Percentiles rank a stretch among this genome's conserved stretches.
Evolutionary conservation across 92 coral and sea anemone species (phyloP).

Genomic region (Pocillopora grandis): DNA sequence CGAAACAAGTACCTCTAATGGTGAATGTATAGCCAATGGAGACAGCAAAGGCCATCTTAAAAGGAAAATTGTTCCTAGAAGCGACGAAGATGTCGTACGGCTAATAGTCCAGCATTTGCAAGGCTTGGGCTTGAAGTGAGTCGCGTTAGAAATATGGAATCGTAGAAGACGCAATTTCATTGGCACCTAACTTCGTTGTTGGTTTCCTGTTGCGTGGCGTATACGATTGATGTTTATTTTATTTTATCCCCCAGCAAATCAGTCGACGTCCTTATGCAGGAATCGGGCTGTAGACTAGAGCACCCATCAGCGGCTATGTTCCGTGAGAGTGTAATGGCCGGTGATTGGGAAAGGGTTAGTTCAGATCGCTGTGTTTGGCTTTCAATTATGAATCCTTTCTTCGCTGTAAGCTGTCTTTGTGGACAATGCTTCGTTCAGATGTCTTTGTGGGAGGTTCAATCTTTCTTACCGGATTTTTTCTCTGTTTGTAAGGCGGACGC

Average conservation of each 20-base stretch:
- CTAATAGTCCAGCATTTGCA: conserved; percentile 96
- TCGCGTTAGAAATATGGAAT: conserved; percentile 34
- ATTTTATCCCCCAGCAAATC: conserved; percentile 81
- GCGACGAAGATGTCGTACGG: conserved; percentile 98
- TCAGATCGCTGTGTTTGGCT: conserved; percentile 8
- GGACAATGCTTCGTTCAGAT: conserved; percentile 42
- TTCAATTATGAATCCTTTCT: conserved; percentile 41
- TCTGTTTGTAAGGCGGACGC: conserved; percentile 86
- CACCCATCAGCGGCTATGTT: conserved; percentile 98
- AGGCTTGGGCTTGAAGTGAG: conserved; percentile 99
- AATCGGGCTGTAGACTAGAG: conserved; percentile 99
- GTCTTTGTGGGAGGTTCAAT: conserved; percentile 19
- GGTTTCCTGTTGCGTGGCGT: conserved; percentile 57
- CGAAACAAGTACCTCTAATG: conserved; percentile 96
- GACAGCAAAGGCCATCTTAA: conserved; percentile 84
- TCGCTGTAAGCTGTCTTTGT: conserved; percentile 45
- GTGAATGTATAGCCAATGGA: conserved; percentile 92
- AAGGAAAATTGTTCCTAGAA: conserved; percentile 75
- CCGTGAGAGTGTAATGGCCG: conserved; percentile 96
- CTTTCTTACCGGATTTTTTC: conserved; percentile 44
- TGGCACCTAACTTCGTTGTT: conserved; percentile 48
- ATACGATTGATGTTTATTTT: conserved; percentile 39
- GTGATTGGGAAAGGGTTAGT: conserved; percentile 98
- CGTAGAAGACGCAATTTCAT: conserved; percentile 27
- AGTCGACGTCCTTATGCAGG: conserved; percentile 91